Base-by-base conservation (phyloP, 1,140 invertebrate species). In the Planococcus citri region DNA sequence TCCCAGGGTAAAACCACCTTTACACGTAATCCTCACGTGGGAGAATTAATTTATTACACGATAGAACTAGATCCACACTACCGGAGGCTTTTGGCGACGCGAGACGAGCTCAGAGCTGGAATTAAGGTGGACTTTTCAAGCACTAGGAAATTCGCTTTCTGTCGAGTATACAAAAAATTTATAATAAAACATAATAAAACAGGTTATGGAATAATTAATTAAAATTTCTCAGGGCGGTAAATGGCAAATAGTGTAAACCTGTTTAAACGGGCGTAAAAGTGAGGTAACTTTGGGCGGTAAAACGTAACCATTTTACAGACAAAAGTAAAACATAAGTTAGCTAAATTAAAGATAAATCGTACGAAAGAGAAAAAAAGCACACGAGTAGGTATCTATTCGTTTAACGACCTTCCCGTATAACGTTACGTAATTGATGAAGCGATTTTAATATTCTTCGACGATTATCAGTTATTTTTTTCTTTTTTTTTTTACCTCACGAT, bases 391-490 rank as follows among this genome's bases (percentile, higher is more conserved):
- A n/a, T n/a, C n/a, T n/a, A n/a, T n/a, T 51, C 41, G 41, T 51
- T 51, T 51, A 51, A 51, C 41, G 41, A 51, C 41, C 41, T 51
- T 51, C 41, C 17, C 17, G 41, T 37, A 14, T 17, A 3, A 14
- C n/a, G 41, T 51, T 51, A 51, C 41, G 17, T 51, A 51, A 51
- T 51, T 51, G 41, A 51, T 51, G 41, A 51, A 51, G 41, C 41
- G 41, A 17, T 51, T 51, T 51, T 51, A 2, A 51, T 51, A 51
- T 51, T 51, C 33, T 37, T 37, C 33, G 33, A 37, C 41, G 41
- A 51, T 51, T 51, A 51, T 51, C 41, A 17, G 41, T 51, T 51
- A n/a, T n/a, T n/a, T n/a, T n/a, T n/a, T n/a, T n/a, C n/a, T n/a
- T n/a, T n/a, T n/a, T n/a, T 51, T 51, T 51, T 33, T 12, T 6